A percentile compares a stretch with the other conserved stretches of the same genome.
phyloP scores from a whole-genome alignment of 2,888 invertebrate species.

The Acronicta psi region DNA sequence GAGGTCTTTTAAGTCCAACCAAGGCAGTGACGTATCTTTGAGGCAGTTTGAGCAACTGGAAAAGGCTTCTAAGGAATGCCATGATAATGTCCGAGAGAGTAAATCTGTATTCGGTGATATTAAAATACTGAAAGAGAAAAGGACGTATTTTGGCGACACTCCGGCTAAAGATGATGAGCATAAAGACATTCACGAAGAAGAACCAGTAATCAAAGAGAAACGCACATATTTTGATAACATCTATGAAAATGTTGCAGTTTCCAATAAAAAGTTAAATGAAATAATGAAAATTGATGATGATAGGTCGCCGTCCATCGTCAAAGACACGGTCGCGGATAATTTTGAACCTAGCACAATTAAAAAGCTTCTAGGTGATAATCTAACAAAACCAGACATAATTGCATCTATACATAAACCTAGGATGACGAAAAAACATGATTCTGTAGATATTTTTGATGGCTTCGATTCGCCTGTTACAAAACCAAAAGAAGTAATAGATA shows the following conservation, averaged over 20 bases:
- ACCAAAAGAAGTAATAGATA: constrained; percentile 50
- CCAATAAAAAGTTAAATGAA: constrained; percentile 55
- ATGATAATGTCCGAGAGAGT: constrained; percentile 39
- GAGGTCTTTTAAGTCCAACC: constrained; percentile 61
- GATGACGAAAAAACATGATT: constrained; percentile 66
- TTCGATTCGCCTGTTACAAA: constrained; percentile 64
- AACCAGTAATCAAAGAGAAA: constrained; percentile 53
- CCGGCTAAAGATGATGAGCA: constrained; percentile 21
- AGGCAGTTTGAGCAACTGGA: constrained; percentile 76
- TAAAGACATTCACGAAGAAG: constrained; percentile 23
- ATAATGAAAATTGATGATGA: constrained; percentile 59
- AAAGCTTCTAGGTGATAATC: constrained; percentile 75
- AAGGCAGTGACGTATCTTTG: constrained; percentile 69
- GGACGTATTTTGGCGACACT: constrained; percentile 65
- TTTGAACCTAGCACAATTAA: constrained; percentile 73
- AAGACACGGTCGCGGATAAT: constrained; percentile 66
- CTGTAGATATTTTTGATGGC: constrained; percentile 77
- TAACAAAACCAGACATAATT: constrained; percentile 63
- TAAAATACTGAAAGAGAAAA: constrained; percentile 67
- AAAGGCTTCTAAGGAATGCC: constrained; percentile 60
- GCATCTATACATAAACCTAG: constrained; percentile 61
- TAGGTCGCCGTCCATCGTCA: constrained; percentile 77
- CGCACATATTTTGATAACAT: constrained; percentile 71
- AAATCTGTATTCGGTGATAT: constrained; percentile 57
- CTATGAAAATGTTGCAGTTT: constrained; percentile 45